Base-by-base conservation (phyloP, 2,888 invertebrate species). In the Coecobrya sp. region DNA sequence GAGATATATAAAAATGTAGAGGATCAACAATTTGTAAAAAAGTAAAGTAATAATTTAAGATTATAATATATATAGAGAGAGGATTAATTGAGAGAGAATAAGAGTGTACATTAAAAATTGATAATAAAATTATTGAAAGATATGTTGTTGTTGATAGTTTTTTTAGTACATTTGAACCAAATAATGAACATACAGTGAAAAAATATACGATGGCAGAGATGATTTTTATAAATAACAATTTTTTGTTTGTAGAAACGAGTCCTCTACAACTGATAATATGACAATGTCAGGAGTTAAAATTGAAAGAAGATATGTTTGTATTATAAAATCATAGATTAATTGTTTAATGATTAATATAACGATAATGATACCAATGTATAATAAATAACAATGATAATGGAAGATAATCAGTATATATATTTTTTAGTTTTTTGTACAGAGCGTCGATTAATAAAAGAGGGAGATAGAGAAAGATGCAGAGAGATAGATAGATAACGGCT, bases 131-230 rank as follows among this genome's bases (percentile, higher is more conserved):
- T 10, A 70, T 70, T 68, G 25, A 68, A 27, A 27, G 30, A 36
- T 0, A 16, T 36, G 7, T n/a, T 19, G 7, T n/a, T 55, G 55
- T 19, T 2, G 55, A n/a, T 16, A n/a, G 49, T n/a, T 55, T 55
- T 4, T 19, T 55, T 16, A 30, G 22, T 25, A 27, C 27, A 70
- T 25, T 70, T n/a, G n/a, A 70, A 19, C 70, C 70, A 70, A 27
- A 65, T 25, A 70, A 36, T 70, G 70, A 70, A 70, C 25, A 70
- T 30, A 70, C n/a, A 70, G 70, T 36, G 70, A n/a, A 70, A 70
- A 36, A n/a, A n/a, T n/a, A 30, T 30, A 70, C 30, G 30, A 36
- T 25, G 13, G 70, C 16, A 36, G 16, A 70, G 70, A 70, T 27
- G 25, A 68, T 30, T 70, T 36, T 36, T 36, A 36, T 11, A 36